phyloP scores from a whole-genome alignment of 92 coral and sea anemone species.

The Zoanthus gigantus region DNA sequence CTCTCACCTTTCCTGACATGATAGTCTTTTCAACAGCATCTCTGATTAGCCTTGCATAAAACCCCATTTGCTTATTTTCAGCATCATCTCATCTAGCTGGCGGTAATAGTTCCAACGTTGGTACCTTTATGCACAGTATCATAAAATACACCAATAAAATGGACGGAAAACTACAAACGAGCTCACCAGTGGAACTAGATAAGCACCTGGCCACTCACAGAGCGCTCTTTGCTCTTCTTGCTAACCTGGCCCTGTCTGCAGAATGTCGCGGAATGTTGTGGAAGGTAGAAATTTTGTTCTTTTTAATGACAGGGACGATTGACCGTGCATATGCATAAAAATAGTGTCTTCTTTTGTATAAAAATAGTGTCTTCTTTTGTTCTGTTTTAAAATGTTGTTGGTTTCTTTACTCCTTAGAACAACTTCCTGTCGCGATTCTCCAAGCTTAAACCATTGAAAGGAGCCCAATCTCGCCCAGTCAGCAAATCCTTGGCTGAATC shows the following conservation, averaged over 20 bases:
- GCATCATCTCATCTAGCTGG: slow-evolving; percentile 75
- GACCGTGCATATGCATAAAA: not conserved
- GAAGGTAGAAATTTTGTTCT: slow-evolving; percentile 70
- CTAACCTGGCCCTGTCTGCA: slow-evolving; percentile 81
- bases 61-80: slow-evolving; percentile 50
- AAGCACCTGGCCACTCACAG: slow-evolving; percentile 70
- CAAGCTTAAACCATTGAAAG: slow-evolving; percentile 77
- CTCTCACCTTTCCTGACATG: slow-evolving; percentile 85
- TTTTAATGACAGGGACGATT: too few species aligned
- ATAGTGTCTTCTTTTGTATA: not conserved
- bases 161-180: slow-evolving; percentile 72
- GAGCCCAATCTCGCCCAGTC: slow-evolving; percentile 69
- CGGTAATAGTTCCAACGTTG: slow-evolving; percentile 71
- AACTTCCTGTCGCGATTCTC: slow-evolving; percentile 91
- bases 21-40: slow-evolving; percentile 91
- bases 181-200: slow-evolving; percentile 72
- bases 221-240: slow-evolving; percentile 73
- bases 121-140: slow-evolving; percentile 85
- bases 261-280: slow-evolving; percentile 95
- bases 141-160: slow-evolving; percentile 76
- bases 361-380: not conserved
- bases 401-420: slow-evolving; percentile 60
- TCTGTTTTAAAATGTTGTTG: too few species aligned
- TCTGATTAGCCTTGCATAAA: slow-evolving; percentile 81
- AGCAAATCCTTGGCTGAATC: slow-evolving; percentile 64